Conservation (phyloP, 1,140 invertebrate species). For the Drosophila bocki region DNA sequence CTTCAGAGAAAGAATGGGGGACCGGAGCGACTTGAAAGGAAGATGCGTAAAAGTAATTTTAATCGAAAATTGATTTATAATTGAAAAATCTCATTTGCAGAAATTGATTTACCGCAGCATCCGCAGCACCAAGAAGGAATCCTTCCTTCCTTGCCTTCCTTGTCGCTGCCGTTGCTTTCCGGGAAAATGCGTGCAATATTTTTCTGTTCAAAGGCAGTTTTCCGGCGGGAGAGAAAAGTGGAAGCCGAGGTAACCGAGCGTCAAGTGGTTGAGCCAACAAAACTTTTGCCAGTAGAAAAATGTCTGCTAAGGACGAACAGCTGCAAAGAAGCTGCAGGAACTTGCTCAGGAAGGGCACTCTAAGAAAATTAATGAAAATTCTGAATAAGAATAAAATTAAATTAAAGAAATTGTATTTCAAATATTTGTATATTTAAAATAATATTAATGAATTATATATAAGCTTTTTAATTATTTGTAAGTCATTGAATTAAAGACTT, state of each 20-base stretch:
- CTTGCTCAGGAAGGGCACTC: constrained; percentile 26
- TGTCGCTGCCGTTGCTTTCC: constrained; percentile 1
- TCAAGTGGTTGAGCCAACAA: constrained; percentile 78
- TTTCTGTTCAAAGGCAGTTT: constrained; percentile 53
- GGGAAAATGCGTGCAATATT: constrained; percentile 76
- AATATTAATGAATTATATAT: no score
- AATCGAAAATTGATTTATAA: constrained; percentile 85
- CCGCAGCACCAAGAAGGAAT: constrained; percentile 59
- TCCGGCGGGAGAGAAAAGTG: constrained; percentile 7
- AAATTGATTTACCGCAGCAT: constrained; percentile 84
- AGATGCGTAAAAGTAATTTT: constrained; percentile 83
- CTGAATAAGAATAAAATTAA: background rate
- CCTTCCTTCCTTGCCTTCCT: background rate
- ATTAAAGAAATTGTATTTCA: no score
- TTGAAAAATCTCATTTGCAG: constrained; percentile 84
- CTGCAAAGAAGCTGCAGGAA: constrained; percentile 51
- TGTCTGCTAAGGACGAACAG: constrained; percentile 68
- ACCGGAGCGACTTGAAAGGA: constrained; percentile 52
- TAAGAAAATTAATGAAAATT: background rate
- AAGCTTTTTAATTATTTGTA: background rate
- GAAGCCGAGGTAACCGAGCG: constrained; percentile 68
- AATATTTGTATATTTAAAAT: no score
- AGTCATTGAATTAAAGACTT: no score
- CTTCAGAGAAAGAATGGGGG: background rate
- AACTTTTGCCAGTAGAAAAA: constrained; percentile 76